Percentiles rank a stretch among this genome's conserved stretches.
Evolutionary conservation across 1,140 invertebrate genomes (phyloP).

Genomic region (Pachypeltis micranthus): DNA sequence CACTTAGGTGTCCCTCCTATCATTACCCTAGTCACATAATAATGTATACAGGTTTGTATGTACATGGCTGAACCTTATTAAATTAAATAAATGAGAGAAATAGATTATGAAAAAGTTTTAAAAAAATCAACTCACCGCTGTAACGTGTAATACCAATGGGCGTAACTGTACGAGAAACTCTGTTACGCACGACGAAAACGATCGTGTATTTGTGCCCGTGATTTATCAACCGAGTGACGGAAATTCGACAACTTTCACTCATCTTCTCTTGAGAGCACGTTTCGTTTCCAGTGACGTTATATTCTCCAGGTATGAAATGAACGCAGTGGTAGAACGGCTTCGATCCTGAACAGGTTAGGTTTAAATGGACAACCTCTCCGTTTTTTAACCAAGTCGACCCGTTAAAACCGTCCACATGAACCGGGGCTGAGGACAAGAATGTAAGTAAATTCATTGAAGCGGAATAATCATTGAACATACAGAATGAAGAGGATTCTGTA

Average conservation of each 20-base stretch:
- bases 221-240: constrained; percentile 44
- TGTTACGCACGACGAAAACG: constrained; percentile 59
- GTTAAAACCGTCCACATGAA: constrained; percentile 48
- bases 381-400: constrained; percentile 69
- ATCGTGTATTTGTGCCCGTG: constrained; percentile 52
- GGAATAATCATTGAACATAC: too few relatives aligned
- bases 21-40: too few relatives aligned
- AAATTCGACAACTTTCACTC: constrained; percentile 14
- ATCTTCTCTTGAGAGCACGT: constrained; percentile 39
- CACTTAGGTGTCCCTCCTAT: too few relatives aligned
- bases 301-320: constrained; percentile 46
- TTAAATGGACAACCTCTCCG: constrained; percentile 57
- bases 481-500: too few relatives aligned
- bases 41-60: too few relatives aligned
- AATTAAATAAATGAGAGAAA: not conserved
- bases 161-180: constrained; percentile 51
- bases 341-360: constrained; percentile 51
- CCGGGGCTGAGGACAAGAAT: constrained; percentile 54
- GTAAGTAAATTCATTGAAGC: too few relatives aligned
- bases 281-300: constrained; percentile 68
- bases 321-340: constrained; percentile 54
- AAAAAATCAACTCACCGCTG: constrained; percentile 46
- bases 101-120: not conserved
- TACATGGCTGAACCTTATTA: too few relatives aligned
- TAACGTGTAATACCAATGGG: constrained; percentile 64